These are phyloP conservation scores for Liopterus haemorrhoidalis DNA, from an alignment of 2,888 invertebrate species.

Conservation along the genomic window DNA sequence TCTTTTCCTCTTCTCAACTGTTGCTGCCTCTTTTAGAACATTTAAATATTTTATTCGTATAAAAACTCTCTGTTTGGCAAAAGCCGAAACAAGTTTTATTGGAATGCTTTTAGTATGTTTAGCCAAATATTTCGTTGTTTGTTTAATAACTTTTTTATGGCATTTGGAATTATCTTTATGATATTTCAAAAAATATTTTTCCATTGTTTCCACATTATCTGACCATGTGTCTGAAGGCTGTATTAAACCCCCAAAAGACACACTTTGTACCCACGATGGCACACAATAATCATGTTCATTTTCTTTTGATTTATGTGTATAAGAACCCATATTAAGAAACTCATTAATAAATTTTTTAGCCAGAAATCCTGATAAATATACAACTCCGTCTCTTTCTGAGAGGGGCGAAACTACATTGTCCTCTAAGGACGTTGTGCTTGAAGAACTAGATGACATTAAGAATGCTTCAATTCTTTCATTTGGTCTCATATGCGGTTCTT, in stretches of 20 bases:
- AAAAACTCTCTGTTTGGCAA: constrained; percentile 19
- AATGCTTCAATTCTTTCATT: background rate
- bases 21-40: too few species aligned
- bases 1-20: too few species aligned
- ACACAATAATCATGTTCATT: constrained; percentile 16
- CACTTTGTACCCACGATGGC: constrained; percentile 26
- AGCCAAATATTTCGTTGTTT: constrained; percentile 16
- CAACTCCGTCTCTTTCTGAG: constrained; percentile 17
- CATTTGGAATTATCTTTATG: constrained; percentile 13
- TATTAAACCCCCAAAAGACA: constrained; percentile 26
- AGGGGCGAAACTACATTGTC: background rate
- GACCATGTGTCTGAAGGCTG: constrained; percentile 24
- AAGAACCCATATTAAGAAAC: constrained; percentile 19
- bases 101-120: constrained; percentile 3
- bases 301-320: constrained; percentile 17
- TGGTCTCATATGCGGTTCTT: background rate
- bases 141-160: constrained; percentile 13
- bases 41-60: constrained; percentile 21
- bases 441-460: background rate
- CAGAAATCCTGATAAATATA: constrained; percentile 24
- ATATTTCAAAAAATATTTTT: constrained; percentile 20
- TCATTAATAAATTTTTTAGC: constrained; percentile 19
- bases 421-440: background rate
- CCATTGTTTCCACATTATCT: constrained; percentile 17
- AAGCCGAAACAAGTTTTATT: constrained; percentile 14